Evolutionary conservation across 2,113 vertebrate genomes (phyloP).

Genomic region (Muscicapa adusta): DNA sequence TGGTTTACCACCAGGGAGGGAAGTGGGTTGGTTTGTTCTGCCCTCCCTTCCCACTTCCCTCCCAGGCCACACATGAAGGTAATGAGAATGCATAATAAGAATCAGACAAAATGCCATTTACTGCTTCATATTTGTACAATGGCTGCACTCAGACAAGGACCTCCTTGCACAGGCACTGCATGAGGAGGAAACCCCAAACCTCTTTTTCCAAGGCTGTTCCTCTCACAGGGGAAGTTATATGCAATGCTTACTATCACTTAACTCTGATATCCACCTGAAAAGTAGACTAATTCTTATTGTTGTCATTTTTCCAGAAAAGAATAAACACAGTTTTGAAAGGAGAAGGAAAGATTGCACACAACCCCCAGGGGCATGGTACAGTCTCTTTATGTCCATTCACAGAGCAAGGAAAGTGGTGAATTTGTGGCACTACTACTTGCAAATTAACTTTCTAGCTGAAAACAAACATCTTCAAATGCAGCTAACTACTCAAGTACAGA

Average conservation of each 20-base stretch:
- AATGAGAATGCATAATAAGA: background rate
- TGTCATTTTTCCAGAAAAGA: background rate
- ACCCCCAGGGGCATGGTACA: background rate
- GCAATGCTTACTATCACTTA: background rate
- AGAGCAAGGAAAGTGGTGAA: background rate
- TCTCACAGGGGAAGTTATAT: background rate
- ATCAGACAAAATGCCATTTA: slow-evolving; percentile 19
- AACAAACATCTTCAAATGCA: background rate
- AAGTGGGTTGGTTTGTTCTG: background rate
- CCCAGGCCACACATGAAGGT: slow-evolving; percentile 40
- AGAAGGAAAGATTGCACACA: background rate
- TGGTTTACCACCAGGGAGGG: slow-evolving; percentile 13
- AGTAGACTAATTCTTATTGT: background rate
- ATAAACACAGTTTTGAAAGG: background rate
- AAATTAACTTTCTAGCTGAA: slow-evolving; percentile 12
- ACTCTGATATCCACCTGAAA: background rate
- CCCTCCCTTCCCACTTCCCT: slow-evolving; percentile 3
- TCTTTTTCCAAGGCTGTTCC: background rate
- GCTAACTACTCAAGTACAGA: background rate
- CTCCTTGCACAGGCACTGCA: background rate
- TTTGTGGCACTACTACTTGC: background rate
- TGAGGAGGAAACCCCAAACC: background rate
- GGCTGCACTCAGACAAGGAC: background rate
- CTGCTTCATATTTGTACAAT: background rate
- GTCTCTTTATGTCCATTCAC: background rate